Percentiles rank a stretch among this genome's conserved stretches.
phyloP scores from a whole-genome alignment of 1,140 invertebrate genomes.

The Geopemphigus sp. region DNA sequence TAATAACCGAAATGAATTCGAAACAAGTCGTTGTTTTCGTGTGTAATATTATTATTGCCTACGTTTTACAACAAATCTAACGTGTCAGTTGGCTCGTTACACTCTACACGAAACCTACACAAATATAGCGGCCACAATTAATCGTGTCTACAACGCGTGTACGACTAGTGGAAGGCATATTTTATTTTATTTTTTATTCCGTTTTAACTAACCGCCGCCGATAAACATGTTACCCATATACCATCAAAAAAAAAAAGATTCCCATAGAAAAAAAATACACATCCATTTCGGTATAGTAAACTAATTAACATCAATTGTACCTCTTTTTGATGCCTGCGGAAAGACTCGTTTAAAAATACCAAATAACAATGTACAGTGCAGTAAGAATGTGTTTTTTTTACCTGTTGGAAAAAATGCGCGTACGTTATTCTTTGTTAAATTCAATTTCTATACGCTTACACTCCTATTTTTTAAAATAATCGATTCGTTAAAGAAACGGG shows the following conservation, averaged over 20 bases:
- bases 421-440: constrained; percentile 24
- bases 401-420: not conserved
- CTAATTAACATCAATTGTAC: constrained; percentile 44
- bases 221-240: constrained; percentile 38
- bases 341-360: constrained; percentile 43
- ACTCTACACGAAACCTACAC: not conserved
- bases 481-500: not conserved
- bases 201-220: constrained; percentile 35
- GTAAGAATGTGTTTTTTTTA: constrained; percentile 26
- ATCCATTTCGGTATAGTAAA: constrained; percentile 39
- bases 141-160: constrained; percentile 27
- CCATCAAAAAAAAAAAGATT: not conserved
- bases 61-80: not conserved
- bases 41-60: not conserved
- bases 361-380: constrained; percentile 36
- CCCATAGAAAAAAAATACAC: constrained; percentile 20
- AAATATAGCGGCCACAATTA: constrained; percentile 6
- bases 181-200: not conserved
- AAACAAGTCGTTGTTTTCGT: not conserved
- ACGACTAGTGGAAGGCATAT: not conserved
- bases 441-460: constrained; percentile 18
- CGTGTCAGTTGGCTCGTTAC: not conserved
- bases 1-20: not conserved
- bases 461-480: not conserved
- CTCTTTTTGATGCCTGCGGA: constrained; percentile 32